phyloP scores from a whole-genome alignment of 92 coral and sea anemone genomes.

The Porites cylindrica region DNA sequence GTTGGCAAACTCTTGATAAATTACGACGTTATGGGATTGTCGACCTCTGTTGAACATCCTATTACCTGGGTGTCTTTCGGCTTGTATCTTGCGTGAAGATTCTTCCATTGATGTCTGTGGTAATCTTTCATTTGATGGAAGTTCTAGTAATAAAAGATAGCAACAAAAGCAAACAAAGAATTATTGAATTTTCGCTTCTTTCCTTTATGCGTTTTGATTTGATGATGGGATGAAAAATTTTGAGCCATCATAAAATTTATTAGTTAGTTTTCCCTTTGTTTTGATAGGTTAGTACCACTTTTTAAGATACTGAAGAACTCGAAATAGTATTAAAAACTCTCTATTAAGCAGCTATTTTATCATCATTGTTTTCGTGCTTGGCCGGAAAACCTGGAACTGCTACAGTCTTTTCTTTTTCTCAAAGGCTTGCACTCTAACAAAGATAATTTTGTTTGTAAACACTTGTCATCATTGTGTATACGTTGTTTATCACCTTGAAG shows the following conservation, averaged over 20 bases:
- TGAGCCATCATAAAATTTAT: neutral
- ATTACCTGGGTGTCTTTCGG: neutral
- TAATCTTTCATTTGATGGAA: neutral
- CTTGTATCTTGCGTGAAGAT: neutral
- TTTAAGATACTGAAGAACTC: neutral
- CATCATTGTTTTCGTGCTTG: too few species aligned
- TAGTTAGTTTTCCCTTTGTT: too few species aligned
- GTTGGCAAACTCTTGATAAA: neutral
- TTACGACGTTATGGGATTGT: neutral
- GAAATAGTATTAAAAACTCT: neutral
- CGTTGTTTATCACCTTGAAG: constrained; percentile 7
- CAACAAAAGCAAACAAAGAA: neutral
- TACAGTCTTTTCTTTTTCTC: neutral
- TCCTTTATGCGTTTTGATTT: neutral
- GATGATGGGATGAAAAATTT: neutral
- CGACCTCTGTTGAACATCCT: neutral
- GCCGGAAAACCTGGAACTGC: neutral
- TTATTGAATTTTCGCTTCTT: too few species aligned
- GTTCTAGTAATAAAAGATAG: neutral
- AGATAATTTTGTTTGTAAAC: too few species aligned
- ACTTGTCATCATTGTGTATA: too few species aligned
- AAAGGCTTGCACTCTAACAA: neutral
- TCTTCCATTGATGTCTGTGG: neutral
- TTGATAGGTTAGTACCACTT: too few species aligned
- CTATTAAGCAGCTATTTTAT: neutral